Conservation (phyloP, 2,888 invertebrate species). For the Psococerastis gibbosa region DNA sequence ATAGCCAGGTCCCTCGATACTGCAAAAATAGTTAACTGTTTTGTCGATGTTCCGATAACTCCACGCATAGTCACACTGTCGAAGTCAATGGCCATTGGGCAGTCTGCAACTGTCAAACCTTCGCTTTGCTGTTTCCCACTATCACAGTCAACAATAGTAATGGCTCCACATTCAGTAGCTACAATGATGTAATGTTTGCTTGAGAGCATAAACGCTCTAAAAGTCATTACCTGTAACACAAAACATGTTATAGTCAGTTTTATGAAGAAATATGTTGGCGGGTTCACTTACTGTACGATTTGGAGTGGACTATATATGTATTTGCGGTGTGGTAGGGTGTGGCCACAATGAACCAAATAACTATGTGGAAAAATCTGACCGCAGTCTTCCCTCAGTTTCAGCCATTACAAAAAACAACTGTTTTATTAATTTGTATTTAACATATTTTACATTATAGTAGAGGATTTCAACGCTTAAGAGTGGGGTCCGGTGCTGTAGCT, state of each 20-base stretch:
- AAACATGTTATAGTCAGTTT: not conserved
- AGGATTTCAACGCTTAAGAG: no score
- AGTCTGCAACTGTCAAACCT: slow-evolving; percentile 36
- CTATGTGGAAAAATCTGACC: no score
- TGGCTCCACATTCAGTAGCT: slow-evolving; percentile 55
- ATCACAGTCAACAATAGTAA: slow-evolving; percentile 24
- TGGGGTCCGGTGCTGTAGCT: no score
- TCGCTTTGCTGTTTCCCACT: slow-evolving; percentile 49
- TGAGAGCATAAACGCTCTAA: slow-evolving; percentile 31
- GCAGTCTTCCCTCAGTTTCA: no score
- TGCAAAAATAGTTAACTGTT: slow-evolving; percentile 40
- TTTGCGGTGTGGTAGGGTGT: no score
- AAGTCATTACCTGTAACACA: slow-evolving; percentile 33
- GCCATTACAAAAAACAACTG: no score
- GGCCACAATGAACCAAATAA: no score
- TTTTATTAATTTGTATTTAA: no score
- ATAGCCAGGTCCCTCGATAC: slow-evolving; percentile 32
- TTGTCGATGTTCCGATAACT: slow-evolving; percentile 42
- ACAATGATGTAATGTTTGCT: slow-evolving; percentile 38
- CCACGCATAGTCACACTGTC: slow-evolving; percentile 44
- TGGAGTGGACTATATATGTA: no score
- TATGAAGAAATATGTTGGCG: no score
- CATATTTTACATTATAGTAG: no score
- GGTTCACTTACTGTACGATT: no score
- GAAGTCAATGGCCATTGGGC: slow-evolving; percentile 52